A percentile compares a stretch with the other conserved stretches of the same genome.
Evolutionary conservation across 2,888 invertebrate species (phyloP).

Genomic region (Drosophila anomelani): DNA sequence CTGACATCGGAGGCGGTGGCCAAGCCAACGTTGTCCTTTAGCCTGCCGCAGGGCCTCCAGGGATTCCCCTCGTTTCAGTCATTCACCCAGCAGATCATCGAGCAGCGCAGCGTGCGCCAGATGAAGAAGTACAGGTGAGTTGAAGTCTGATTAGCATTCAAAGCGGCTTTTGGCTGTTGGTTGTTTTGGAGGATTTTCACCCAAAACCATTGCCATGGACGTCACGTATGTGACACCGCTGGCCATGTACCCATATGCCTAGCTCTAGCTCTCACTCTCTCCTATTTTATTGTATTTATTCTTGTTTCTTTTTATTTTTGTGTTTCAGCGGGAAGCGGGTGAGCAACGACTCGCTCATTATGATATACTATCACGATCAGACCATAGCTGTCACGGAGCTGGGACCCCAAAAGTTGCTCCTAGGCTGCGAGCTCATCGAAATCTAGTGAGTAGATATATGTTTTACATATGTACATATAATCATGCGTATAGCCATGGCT

Average conservation of each 20-base stretch:
- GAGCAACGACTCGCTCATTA: conserved; percentile 88
- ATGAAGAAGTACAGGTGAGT: conserved; percentile 85
- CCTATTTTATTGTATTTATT: not conserved
- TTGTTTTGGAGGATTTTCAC: conserved; percentile 43
- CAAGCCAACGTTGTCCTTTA: conserved; percentile 84
- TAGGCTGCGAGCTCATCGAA: conserved; percentile 93
- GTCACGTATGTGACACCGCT: conserved; percentile 48
- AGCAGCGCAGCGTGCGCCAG: conserved; percentile 82
- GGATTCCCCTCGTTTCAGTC: conserved; percentile 83
- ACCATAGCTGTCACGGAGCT: conserved; percentile 93
- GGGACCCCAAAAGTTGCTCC: conserved; percentile 88
- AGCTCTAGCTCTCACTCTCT: conserved; percentile 18
- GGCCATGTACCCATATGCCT: conserved; percentile 70
- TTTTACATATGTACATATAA: not conserved
- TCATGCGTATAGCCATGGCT: conserved; percentile 16
- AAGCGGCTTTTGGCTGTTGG: not conserved
- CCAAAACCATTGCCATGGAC: conserved; percentile 61
- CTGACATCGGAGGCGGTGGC: conserved; percentile 81
- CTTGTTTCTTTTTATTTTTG: not conserved
- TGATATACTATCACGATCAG: conserved; percentile 93
- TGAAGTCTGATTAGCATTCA: conserved; percentile 36
- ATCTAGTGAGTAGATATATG: conserved; percentile 89
- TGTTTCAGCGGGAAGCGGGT: conserved; percentile 87
- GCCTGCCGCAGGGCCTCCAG: conserved; percentile 81
- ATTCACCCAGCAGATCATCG: conserved; percentile 84